Base-by-base conservation (phyloP, 2,113 vertebrate genomes). In the Scomber colias region DNA sequence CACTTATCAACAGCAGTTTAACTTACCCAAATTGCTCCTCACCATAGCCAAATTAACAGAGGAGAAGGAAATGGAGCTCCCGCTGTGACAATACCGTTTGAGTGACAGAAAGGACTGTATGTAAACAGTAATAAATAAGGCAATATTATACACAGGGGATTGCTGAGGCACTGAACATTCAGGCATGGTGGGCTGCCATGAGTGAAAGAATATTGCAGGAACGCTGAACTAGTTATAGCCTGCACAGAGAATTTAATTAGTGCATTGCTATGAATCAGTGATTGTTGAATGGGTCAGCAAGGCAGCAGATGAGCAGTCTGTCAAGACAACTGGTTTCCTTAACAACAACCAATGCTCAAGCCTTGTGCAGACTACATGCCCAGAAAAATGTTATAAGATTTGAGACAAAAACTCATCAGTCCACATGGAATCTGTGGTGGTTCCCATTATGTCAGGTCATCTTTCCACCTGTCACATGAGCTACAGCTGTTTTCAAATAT, bases 51-150 rank as follows among this genome's bases (percentile, higher is more conserved):
- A 76, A 80, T n/a, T 11, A 74, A n/a, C 59, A 57, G 50, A 21
- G 35, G 19, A 66, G 56, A 45, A 40, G 61, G 21, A 57, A 57
- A 62, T 21, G 1, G 16, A 45, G 67, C 61, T 49, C 64, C 75
- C 44, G 71, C 56, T 75, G 64, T 51, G 75, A 78, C 65, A 77
- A 69, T 30, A 21, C 11, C 13, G 0, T 35, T 24, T 24, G 4
- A 30, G 62, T 14, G 64, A 63, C 56, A 51, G 31, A 64, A 27
- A 3, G 35, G 46, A 60, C 48, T 49, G 75, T 66, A 66, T 71
- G 55, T 75, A 78, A 66, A 75, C 31, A 44, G 14, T 45, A 49
- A 73, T 74, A 46, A 57, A 77, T 70, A 62, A 74, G 19, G 5
- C 45, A 12, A 19, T 9, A 53, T 67, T 40, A 46, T 55, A 49